phyloP scores from a whole-genome alignment of 2,113 vertebrate genomes.

The Drymodes brunneopygia region DNA sequence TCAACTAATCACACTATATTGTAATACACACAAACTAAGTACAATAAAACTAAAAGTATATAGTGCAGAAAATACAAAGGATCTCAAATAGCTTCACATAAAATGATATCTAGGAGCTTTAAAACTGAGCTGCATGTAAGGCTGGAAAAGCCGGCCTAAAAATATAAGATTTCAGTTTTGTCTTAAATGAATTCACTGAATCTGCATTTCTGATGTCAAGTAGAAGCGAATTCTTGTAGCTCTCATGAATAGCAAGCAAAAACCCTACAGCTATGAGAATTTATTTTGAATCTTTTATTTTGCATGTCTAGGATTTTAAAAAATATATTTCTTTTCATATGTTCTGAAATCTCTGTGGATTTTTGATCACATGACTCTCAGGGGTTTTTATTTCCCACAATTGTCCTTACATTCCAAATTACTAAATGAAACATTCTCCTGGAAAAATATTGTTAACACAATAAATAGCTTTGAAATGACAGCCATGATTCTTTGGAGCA shows the following conservation, averaged over 20 bases:
- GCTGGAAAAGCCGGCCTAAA: constrained; percentile 52
- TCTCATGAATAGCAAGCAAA: constrained; percentile 54
- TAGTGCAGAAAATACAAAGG: constrained; percentile 42
- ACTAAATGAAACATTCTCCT: constrained; percentile 34
- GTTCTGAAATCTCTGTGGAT: constrained; percentile 30
- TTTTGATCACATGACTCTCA: constrained; percentile 9
- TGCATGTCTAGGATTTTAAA: not conserved
- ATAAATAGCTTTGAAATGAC: constrained; percentile 22
- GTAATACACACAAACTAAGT: not conserved
- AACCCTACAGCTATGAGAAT: constrained; percentile 48
- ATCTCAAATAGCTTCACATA: constrained; percentile 57
- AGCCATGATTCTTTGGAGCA: not conserved
- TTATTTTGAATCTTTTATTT: constrained; percentile 57
- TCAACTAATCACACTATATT: not conserved
- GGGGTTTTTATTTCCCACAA: not conserved
- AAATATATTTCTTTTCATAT: not conserved
- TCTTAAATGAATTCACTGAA: constrained; percentile 64
- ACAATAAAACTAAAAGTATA: constrained; percentile 34
- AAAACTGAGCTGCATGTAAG: constrained; percentile 65
- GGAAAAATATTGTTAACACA: constrained; percentile 17
- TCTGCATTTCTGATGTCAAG: constrained; percentile 72
- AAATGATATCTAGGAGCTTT: constrained; percentile 64
- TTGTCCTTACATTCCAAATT: constrained; percentile 9
- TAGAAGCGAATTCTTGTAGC: constrained; percentile 35
- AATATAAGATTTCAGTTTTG: constrained; percentile 63